Evolutionary conservation across 2,113 vertebrate genomes (phyloP), one percentile per base, ranked within the genome.

Genomic region (Axis porcinus): DNA sequence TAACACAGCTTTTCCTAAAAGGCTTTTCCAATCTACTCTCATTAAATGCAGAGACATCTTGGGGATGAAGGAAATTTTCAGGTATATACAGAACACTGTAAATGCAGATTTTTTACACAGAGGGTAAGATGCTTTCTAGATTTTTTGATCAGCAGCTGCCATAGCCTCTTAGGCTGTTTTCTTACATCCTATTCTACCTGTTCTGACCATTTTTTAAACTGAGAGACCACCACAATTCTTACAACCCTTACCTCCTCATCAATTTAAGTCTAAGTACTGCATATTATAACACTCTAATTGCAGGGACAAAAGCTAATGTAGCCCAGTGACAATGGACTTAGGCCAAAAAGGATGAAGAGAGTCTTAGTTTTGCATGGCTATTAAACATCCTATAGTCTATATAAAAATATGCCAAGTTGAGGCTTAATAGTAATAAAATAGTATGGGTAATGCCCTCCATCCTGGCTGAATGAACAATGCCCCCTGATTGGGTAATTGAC

Each of bases 351-450:
- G 86, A 97, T 98, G 98, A 98, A 98, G 98, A 97, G 98, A 98
- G 97, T 84, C 96, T 97, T 97, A 91, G 96, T 97, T 98, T 98
- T 98, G 98, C 98, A 98, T 99, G 98, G 98, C 98, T 98, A 97
- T 98, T 99, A 98, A 99, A 99, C 99, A 99, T 96, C 98, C 98
- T 98, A 98, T 98, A 98, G 98, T 99, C 99, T 99, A 98, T 99
- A 99, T 98, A 98, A 99, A 99, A 99, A 98, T 98, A 99, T 98
- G 98, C 98, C 97, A 99, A 98, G 98, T 98, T 95, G 97, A 99
- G 98, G 96, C 97, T 98, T 98, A 98, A 98, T 94, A 97, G 98
- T 98, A 98, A 98, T 99, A 99, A 99, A 98, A 99, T 98, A 98
- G 98, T 98, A 98, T 95, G 98, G 98, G 98, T 96, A 98, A 98